These are phyloP conservation scores for Malurus leucopterus DNA, from an alignment of 2,797 vertebrate species.

Conservation along the genomic window DNA sequence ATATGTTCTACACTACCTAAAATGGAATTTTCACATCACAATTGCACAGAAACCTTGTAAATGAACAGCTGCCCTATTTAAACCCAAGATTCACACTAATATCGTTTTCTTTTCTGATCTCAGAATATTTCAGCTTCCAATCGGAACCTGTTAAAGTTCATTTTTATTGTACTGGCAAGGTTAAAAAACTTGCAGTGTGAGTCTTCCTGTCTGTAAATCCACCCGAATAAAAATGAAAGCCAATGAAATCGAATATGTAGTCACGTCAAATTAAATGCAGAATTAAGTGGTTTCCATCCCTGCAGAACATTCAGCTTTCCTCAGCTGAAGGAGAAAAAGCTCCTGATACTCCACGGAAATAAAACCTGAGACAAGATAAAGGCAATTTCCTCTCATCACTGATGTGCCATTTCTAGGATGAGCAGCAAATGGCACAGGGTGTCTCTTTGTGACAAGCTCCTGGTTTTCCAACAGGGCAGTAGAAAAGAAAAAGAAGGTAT, in stretches of 20 bases:
- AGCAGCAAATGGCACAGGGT: neutral
- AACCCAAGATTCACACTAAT: neutral
- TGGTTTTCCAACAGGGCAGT: neutral
- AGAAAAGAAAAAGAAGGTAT: neutral
- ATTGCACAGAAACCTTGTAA: neutral
- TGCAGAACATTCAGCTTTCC: neutral
- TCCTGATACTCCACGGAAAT: neutral
- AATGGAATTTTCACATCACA: neutral
- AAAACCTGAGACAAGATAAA: constrained; percentile 16
- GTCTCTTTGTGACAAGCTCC: neutral
- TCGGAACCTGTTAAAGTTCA: neutral
- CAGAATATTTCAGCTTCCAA: neutral
- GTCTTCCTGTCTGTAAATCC: constrained; percentile 31
- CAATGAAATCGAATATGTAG: neutral
- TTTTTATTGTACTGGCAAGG: constrained; percentile 6
- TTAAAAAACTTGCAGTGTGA: constrained; percentile 28
- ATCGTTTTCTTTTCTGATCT: neutral
- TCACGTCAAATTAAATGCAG: neutral
- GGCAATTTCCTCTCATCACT: neutral
- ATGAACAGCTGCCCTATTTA: neutral
- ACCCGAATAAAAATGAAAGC: neutral
- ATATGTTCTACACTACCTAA: neutral
- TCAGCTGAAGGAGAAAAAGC: neutral
- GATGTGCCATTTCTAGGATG: neutral
- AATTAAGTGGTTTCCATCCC: neutral